phyloP scores from a whole-genome alignment of 2,113 vertebrate species.

The Ochotona princeps region DNA sequence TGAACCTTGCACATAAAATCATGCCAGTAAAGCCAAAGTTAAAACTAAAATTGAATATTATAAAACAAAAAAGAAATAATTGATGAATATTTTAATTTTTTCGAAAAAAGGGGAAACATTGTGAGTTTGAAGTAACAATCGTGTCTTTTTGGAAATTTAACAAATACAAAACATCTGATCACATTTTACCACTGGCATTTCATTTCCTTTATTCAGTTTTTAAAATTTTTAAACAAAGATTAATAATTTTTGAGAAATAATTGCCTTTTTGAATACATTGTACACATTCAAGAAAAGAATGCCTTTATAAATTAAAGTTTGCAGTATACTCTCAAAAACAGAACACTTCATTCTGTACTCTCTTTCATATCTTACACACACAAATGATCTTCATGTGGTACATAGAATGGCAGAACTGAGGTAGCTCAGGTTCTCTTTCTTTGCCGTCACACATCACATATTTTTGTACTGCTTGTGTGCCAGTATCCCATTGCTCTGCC shows the following conservation, averaged over 20 bases:
- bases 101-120: neutral
- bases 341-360: neutral
- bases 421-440: neutral
- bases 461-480: neutral
- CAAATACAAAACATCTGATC: neutral
- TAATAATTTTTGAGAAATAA: neutral
- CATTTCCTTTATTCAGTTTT: neutral
- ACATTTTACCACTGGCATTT: neutral
- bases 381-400: constrained; percentile 1
- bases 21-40: neutral
- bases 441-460: neutral
- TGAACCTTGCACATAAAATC: neutral
- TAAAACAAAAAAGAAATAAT: neutral
- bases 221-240: constrained; percentile 8
- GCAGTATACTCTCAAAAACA: neutral
- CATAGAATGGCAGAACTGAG: neutral
- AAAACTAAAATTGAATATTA: neutral
- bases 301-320: neutral
- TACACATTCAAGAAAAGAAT: constrained; percentile 11
- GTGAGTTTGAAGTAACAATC: neutral
- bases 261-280: neutral
- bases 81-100: neutral
- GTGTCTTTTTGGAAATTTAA: neutral
- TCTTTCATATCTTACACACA: neutral
- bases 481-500: no score